Evolutionary conservation across 2,888 invertebrate species (phyloP), one percentile per base, ranked within the genome.

Genomic region (Sphaerophoria taeniata): DNA sequence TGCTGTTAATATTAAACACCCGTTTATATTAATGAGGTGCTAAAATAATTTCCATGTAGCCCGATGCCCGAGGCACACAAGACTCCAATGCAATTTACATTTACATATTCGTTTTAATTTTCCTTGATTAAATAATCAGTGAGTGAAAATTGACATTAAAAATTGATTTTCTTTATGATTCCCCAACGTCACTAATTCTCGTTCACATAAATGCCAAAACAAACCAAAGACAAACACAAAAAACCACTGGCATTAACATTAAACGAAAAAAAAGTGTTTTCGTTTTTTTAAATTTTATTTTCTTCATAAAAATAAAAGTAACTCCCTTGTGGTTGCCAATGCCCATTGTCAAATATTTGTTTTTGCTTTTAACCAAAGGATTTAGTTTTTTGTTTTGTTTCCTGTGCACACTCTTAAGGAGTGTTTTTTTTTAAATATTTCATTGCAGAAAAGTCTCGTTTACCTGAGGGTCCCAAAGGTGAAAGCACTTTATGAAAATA

Each of bases 321-420:
- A n/a, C 60, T 69, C 75, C 75, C 75, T 53, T 16, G 75, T 60
- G 75, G 67, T 49, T 39, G 39, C 67, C 58, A 58, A 60, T 39
- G 75, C 69, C 61, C 73, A 73, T 63, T 73, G 63, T 65, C 63
- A 65, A 65, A 65, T 74, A 74, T 63, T 76, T 76, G 56, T 49
- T 11, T 75, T 67, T 45, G 39, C 51, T 67, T 49, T 69, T 76
- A 43, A 60, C 51, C 69, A 74, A 51, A 43, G 63, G 73, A 74
- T 74, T 74, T 74, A 65, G 63, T 74, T 74, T 55, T 58, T 24
- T 45, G 39, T 43, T 43, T 43, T 36, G 36, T 36, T 65, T 39
- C 24, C 67, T 67, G 67, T 53, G 53, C 36, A 53, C 53, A 51
- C 53, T 65, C 6, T 36, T 65, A 65, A 39, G 67, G 36, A n/a